These are phyloP conservation scores for Palloptera scutellata DNA, from an alignment of 2,888 invertebrate genomes.

Conservation along the genomic window DNA sequence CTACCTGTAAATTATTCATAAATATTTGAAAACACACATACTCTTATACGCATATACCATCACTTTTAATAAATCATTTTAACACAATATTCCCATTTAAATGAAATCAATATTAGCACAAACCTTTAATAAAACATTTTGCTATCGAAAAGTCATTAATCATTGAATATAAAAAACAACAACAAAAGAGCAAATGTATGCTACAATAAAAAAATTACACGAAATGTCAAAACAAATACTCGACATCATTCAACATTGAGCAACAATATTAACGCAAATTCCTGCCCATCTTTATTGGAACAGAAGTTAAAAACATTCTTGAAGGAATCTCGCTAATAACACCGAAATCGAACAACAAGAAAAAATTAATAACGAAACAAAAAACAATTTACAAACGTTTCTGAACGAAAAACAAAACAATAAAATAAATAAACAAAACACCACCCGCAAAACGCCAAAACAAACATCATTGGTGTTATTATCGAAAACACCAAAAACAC, in stretches of 20 bases:
- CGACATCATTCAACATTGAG: slow-evolving; percentile 58
- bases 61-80: too few relatives aligned
- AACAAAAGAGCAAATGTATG: slow-evolving; percentile 31
- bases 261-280: slow-evolving; percentile 52
- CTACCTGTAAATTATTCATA: too few relatives aligned
- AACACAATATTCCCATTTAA: too few relatives aligned
- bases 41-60: too few relatives aligned
- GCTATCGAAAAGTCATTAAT: slow-evolving; percentile 48
- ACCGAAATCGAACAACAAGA: neutral
- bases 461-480: slow-evolving; percentile 33
- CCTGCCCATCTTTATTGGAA: slow-evolving; percentile 19
- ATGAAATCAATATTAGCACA: neutral
- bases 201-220: slow-evolving; percentile 43
- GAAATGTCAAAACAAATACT: slow-evolving; percentile 62
- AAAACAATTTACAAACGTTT: neutral
- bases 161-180: slow-evolving; percentile 39
- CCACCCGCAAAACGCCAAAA: slow-evolving; percentile 34
- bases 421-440: slow-evolving; percentile 41
- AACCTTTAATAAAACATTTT: slow-evolving; percentile 25
- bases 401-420: slow-evolving; percentile 12
- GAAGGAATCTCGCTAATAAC: slow-evolving; percentile 11
- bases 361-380: slow-evolving; percentile 32
- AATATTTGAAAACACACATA: too few relatives aligned
- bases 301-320: slow-evolving; percentile 13
- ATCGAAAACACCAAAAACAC: slow-evolving; percentile 35